Percentiles rank a stretch among this genome's conserved stretches.
Conservation (phyloP, 64 coral and sea anemone genomes). For the Stichodactyla mertensii region DNA sequence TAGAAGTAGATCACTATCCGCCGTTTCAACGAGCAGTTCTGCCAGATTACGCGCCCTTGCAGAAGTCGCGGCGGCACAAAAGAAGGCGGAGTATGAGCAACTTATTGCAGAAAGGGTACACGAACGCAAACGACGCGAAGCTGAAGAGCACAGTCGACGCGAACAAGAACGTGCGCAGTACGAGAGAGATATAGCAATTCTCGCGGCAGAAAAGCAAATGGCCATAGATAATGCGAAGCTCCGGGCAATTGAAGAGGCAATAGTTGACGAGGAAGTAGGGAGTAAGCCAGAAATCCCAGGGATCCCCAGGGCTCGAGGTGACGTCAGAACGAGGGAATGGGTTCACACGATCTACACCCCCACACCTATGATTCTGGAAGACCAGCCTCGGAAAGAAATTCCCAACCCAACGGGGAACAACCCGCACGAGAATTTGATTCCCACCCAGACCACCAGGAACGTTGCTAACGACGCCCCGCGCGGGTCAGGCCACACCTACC, state of each 20-base stretch:
- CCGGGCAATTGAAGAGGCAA: conserved; percentile 24
- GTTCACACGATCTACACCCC: too few relatives aligned
- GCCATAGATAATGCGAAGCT: conserved; percentile 27
- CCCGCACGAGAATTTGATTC: not conserved
- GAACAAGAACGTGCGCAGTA: not conserved
- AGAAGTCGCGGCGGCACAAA: not conserved
- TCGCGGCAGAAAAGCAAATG: conserved; percentile 19
- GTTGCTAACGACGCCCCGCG: not conserved
- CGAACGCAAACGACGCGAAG: conserved; percentile 11
- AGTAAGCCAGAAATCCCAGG: too few relatives aligned
- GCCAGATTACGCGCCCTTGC: not conserved
- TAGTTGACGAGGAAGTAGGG: not conserved
- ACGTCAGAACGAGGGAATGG: too few relatives aligned
- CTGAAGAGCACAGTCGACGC: too few relatives aligned
- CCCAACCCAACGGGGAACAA: not conserved
- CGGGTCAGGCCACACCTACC: too few relatives aligned
- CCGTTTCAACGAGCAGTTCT: too few relatives aligned
- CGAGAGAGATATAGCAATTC: conserved; percentile 12
- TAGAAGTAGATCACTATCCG: too few relatives aligned
- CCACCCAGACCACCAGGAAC: not conserved
- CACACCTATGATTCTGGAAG: not conserved
- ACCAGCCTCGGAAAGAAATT: not conserved
- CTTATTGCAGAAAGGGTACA: conserved; percentile 14
- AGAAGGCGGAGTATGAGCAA: not conserved
- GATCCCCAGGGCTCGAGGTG: too few relatives aligned